Conservation (phyloP, 2,113 vertebrate species). For the Prietella phreatophila region DNA sequence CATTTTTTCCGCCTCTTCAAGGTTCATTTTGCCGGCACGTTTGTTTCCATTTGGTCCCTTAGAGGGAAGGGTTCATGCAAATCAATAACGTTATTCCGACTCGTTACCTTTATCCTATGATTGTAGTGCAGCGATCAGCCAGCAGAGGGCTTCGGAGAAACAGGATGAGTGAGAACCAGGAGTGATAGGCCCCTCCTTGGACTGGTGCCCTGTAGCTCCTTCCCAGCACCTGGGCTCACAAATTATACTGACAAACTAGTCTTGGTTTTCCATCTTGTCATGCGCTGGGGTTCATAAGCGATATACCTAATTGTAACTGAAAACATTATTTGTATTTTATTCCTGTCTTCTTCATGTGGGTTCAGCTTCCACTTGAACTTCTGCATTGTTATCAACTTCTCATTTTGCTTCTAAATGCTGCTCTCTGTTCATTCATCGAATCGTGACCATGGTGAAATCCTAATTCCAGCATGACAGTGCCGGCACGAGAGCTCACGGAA, state of each 20-base stretch:
- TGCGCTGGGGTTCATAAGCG: background rate
- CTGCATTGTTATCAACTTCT: background rate
- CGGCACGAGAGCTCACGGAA: background rate
- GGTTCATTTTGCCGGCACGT: background rate
- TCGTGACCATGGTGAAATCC: background rate
- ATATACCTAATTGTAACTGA: background rate
- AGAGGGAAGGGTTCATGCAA: background rate
- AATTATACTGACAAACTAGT: background rate
- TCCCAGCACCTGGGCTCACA: background rate
- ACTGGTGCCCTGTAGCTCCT: background rate
- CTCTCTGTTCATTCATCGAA: background rate
- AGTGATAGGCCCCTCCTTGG: background rate
- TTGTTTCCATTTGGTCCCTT: background rate
- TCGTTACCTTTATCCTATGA: background rate
- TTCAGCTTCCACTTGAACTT: background rate
- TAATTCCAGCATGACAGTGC: background rate
- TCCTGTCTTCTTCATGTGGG: background rate
- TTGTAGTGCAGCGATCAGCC: background rate
- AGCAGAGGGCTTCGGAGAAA: constrained; percentile 6
- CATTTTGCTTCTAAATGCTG: background rate
- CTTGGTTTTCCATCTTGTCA: background rate
- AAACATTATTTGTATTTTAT: background rate
- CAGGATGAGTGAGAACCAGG: background rate
- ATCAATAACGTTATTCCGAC: background rate
- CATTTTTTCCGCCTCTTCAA: background rate